Percentiles rank a stretch among this genome's conserved stretches.
Evolutionary conservation across 1,140 invertebrate genomes (phyloP).

Genomic region (Drosophila sechellia): DNA sequence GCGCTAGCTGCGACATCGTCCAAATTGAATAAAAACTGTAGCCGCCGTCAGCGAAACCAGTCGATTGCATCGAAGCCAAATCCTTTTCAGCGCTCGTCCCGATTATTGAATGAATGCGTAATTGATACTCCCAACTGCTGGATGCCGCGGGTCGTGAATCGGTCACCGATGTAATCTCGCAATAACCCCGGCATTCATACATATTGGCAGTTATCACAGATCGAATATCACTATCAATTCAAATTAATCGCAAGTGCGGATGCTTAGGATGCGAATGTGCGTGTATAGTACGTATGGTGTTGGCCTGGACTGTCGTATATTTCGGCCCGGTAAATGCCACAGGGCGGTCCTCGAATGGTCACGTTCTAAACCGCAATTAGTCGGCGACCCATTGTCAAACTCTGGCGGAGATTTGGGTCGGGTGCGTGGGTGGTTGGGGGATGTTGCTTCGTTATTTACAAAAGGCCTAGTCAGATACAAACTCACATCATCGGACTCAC

Average conservation of each 20-base stretch:
- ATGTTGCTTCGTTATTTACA: constrained; percentile 66
- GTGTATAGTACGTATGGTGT: constrained; percentile 31
- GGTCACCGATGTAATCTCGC: constrained; percentile 18
- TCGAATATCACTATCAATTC: constrained; percentile 54
- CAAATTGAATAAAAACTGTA: constrained; percentile 78
- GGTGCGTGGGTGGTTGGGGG: constrained; percentile 5
- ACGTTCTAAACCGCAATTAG: constrained; percentile 77
- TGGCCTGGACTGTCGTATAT: neutral
- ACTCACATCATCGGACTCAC: constrained; percentile 23
- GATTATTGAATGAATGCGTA: constrained; percentile 72
- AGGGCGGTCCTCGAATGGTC: constrained; percentile 37
- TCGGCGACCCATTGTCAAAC: constrained; percentile 61
- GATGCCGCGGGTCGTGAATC: constrained; percentile 31
- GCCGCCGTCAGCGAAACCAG: constrained; percentile 42
- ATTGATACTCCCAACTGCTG: constrained; percentile 70
- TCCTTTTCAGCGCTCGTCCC: constrained; percentile 34
- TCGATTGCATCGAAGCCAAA: constrained; percentile 50
- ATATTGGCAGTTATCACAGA: constrained; percentile 25
- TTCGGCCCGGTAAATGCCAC: constrained; percentile 2
- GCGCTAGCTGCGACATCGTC: constrained; percentile 35
- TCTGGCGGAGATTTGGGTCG: constrained; percentile 15
- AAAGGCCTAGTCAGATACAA: constrained; percentile 44
- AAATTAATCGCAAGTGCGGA: constrained; percentile 61
- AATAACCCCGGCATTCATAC: neutral
- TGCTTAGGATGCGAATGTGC: constrained; percentile 11